phyloP scores from a whole-genome alignment of 2,888 invertebrate genomes.

The Thyatira batis region DNA sequence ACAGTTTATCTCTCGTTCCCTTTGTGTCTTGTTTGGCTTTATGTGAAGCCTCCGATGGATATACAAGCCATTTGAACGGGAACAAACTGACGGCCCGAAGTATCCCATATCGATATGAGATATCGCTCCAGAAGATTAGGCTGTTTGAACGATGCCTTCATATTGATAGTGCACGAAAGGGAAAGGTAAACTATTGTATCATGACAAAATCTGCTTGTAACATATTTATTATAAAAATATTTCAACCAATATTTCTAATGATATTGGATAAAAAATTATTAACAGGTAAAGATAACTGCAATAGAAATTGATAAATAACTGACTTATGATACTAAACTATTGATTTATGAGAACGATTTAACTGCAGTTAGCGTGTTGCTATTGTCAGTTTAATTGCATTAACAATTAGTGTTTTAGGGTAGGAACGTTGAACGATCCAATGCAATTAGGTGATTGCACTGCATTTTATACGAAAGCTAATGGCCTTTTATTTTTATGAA shows the following conservation, averaged over 20 bases:
- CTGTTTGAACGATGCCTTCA: conserved; percentile 20
- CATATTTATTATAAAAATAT: too few species aligned
- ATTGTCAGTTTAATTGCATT: neutral
- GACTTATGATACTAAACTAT: neutral
- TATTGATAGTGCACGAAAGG: neutral
- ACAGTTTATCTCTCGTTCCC: conserved; percentile 50
- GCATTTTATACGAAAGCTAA: neutral
- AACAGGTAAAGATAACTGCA: too few species aligned
- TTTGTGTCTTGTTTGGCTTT: conserved; percentile 56
- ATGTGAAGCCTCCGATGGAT: conserved; percentile 29
- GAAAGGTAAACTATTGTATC: neutral
- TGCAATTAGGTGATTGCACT: neutral
- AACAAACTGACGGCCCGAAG: conserved; percentile 33
- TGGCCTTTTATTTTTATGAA: neutral
- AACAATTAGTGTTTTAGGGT: conserved; percentile 3
- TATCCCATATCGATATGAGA: conserved; percentile 32
- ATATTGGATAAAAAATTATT: too few species aligned
- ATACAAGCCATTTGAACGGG: conserved; percentile 38
- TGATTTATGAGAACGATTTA: neutral
- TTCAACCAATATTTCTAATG: too few species aligned
- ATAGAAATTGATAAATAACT: too few species aligned
- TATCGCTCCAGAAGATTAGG: conserved; percentile 24
- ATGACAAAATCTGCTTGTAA: neutral
- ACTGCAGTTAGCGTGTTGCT: neutral
- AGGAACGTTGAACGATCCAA: conserved; percentile 1